These are phyloP conservation scores for Drosophila paulistorum DNA, from an alignment of 1,140 invertebrate species.

Conservation along the genomic window DNA sequence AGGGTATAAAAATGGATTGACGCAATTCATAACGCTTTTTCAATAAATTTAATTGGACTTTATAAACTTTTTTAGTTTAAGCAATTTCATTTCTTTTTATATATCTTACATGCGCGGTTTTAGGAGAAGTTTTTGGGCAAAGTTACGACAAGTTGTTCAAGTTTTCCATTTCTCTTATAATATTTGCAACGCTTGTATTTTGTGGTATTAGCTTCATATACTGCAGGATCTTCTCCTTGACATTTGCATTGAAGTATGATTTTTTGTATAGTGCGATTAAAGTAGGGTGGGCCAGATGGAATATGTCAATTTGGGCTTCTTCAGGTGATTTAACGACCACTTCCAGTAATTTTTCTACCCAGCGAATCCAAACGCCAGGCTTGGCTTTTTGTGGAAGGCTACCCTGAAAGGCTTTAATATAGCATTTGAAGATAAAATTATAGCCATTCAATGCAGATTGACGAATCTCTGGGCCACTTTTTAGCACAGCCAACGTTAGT, in stretches of 20 bases:
- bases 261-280: neutral
- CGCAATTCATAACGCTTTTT: too few relatives aligned
- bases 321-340: neutral
- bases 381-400: neutral
- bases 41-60: too few relatives aligned
- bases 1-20: too few relatives aligned
- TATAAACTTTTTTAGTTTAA: too few relatives aligned
- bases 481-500: neutral
- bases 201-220: neutral
- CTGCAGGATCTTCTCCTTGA: neutral
- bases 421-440: neutral
- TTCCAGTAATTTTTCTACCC: constrained; percentile 1
- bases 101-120: too few relatives aligned
- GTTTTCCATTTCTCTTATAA: neutral
- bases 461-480: neutral
- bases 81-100: too few relatives aligned
- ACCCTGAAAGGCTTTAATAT: neutral
- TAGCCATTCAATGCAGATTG: neutral
- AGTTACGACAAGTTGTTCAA: neutral
- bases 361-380: neutral
- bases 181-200: neutral
- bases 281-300: neutral
- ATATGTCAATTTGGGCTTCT: neutral
- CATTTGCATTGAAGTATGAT: neutral
- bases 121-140: too few relatives aligned